These are phyloP conservation scores for Eupithecia tripunctaria DNA, from an alignment of 2,888 invertebrate genomes.

Conservation along the genomic window DNA sequence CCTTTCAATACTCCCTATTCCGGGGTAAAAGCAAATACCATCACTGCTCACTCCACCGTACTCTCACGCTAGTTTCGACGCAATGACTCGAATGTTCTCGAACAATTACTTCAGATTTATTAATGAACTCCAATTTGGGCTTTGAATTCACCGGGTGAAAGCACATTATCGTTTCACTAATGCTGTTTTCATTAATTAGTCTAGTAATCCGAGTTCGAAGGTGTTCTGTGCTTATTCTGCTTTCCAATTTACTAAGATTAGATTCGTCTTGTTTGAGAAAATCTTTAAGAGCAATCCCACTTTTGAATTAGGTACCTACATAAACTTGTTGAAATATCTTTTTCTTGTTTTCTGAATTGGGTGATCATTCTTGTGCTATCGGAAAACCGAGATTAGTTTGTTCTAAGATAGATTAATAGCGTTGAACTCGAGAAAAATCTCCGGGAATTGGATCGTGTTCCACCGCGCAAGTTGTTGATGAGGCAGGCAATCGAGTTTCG, in stretches of 20 bases:
- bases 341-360: background rate
- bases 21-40: conserved; percentile 4
- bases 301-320: background rate
- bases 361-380: conserved; percentile 15
- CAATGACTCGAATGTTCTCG: conserved; percentile 68
- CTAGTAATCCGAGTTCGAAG: conserved; percentile 21
- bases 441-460: conserved; percentile 57
- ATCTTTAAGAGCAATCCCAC: background rate
- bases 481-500: background rate
- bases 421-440: conserved; percentile 44
- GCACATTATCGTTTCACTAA: conserved; percentile 32
- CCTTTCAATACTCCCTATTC: conserved; percentile 2
- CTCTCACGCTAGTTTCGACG: conserved; percentile 46
- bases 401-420: conserved; percentile 56
- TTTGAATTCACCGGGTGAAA: conserved; percentile 30
- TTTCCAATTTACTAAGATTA: conserved; percentile 6
- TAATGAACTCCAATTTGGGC: conserved; percentile 64
- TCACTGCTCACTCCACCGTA: conserved; percentile 34
- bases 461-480: conserved; percentile 1
- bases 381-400: conserved; percentile 40
- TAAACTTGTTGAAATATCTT: background rate
- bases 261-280: conserved; percentile 11
- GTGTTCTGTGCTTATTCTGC: background rate
- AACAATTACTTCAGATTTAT: conserved; percentile 60
- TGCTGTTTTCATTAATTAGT: conserved; percentile 38